Percentiles rank a stretch among this genome's conserved stretches.
phyloP scores from a whole-genome alignment of 1,140 invertebrate genomes.

The Apis florea region DNA sequence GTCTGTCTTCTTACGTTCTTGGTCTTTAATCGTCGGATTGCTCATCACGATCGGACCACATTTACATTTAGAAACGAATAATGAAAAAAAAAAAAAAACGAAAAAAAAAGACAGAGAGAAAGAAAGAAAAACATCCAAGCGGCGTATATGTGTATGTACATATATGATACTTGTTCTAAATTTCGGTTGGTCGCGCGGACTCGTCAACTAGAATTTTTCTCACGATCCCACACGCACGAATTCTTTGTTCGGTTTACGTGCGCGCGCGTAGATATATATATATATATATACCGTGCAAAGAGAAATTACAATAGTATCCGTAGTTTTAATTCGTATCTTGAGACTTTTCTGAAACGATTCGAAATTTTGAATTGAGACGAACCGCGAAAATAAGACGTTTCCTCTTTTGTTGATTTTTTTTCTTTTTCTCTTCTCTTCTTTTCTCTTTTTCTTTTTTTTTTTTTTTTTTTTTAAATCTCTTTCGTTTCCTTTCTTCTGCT shows the following conservation, averaged over 20 bases:
- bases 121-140: background rate
- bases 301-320: conserved; percentile 23
- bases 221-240: background rate
- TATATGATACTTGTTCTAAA: conserved; percentile 24
- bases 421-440: background rate
- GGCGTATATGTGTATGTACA: background rate
- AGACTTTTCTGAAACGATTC: background rate
- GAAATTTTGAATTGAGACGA: conserved; percentile 12
- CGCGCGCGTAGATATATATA: background rate
- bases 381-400: background rate
- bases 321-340: conserved; percentile 3
- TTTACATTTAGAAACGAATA: conserved; percentile 38
- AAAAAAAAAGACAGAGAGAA: too few relatives aligned
- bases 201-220: conserved; percentile 8
- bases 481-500: too few relatives aligned
- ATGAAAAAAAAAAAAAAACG: background rate
- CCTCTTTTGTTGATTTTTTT: background rate
- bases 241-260: background rate
- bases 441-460: background rate
- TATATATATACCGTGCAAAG: background rate
- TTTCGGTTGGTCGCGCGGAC: conserved; percentile 3
- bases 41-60: conserved; percentile 59
- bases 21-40: conserved; percentile 50
- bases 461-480: background rate
- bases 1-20: conserved; percentile 57